These are phyloP conservation scores for Ptychobarbus kaznakovi DNA, from an alignment of 2,797 vertebrate genomes.

Conservation along the genomic window DNA sequence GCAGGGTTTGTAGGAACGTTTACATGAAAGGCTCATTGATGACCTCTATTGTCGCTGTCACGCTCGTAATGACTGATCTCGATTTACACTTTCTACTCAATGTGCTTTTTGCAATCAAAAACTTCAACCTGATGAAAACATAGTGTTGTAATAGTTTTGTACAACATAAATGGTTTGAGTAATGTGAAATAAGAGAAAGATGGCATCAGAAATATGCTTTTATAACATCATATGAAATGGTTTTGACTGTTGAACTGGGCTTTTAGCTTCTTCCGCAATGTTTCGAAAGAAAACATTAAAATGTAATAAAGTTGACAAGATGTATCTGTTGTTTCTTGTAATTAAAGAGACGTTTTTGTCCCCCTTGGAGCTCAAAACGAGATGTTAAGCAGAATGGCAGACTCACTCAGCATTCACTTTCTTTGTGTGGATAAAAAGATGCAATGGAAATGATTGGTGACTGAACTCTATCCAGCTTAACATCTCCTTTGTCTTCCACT, in stretches of 20 bases:
- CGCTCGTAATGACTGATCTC: conserved; percentile 55
- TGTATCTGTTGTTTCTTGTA: background rate
- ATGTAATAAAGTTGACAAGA: conserved; percentile 5
- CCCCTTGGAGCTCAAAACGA: background rate
- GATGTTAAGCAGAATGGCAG: background rate
- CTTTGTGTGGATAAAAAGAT: background rate
- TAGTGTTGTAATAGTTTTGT: conserved; percentile 54
- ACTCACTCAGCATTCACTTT: background rate
- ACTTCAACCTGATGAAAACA: conserved; percentile 59
- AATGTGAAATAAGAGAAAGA: conserved; percentile 3
- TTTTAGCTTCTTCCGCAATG: conserved; percentile 3
- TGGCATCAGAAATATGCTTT: background rate
- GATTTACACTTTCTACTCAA: conserved; percentile 48
- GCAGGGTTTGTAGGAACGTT: conserved; percentile 12
- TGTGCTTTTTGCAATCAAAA: conserved; percentile 19
- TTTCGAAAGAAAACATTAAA: conserved; percentile 18
- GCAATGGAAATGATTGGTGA: background rate
- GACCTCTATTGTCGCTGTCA: conserved; percentile 9
- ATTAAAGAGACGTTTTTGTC: background rate
- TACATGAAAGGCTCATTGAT: conserved; percentile 19
- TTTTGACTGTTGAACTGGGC: conserved; percentile 29
- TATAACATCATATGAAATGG: background rate
- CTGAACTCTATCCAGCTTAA: background rate
- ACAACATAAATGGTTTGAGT: conserved; percentile 4
- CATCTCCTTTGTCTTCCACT: conserved; percentile 2